Evolutionary conservation across 2,797 vertebrate species (phyloP).

Genomic region (Serranus cabrilla): DNA sequence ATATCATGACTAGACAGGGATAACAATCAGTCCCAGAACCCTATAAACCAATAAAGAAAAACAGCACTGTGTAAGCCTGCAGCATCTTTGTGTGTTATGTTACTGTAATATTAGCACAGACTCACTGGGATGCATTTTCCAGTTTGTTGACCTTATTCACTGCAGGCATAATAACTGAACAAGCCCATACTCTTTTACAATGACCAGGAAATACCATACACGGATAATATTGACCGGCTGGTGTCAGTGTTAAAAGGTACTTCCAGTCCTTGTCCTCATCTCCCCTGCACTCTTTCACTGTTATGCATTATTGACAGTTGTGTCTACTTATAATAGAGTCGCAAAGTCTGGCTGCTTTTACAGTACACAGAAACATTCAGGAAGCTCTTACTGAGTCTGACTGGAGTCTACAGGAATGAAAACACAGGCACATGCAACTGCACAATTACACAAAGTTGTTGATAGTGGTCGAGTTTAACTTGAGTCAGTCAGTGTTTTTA

Average conservation of each 20-base stretch:
- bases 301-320: conserved; percentile 56
- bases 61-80: neutral
- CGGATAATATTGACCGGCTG: conserved; percentile 16
- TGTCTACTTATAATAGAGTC: conserved; percentile 30
- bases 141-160: conserved; percentile 1
- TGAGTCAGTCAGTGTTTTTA: neutral
- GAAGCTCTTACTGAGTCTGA: neutral
- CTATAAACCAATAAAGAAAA: neutral
- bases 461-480: neutral
- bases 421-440: neutral
- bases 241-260: conserved; percentile 10
- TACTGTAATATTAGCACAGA: neutral
- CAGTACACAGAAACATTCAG: conserved; percentile 8
- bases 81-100: neutral
- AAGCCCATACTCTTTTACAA: neutral
- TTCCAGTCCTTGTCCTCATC: neutral
- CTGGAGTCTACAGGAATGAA: neutral
- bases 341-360: conserved; percentile 40
- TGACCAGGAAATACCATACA: neutral
- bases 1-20: conserved; percentile 1
- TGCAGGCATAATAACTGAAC: neutral
- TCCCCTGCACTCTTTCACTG: conserved; percentile 3
- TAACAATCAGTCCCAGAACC: neutral
- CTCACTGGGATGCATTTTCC: neutral
- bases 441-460: neutral